phyloP scores from a whole-genome alignment of 2,113 vertebrate genomes.

The Sturnus vulgaris region DNA sequence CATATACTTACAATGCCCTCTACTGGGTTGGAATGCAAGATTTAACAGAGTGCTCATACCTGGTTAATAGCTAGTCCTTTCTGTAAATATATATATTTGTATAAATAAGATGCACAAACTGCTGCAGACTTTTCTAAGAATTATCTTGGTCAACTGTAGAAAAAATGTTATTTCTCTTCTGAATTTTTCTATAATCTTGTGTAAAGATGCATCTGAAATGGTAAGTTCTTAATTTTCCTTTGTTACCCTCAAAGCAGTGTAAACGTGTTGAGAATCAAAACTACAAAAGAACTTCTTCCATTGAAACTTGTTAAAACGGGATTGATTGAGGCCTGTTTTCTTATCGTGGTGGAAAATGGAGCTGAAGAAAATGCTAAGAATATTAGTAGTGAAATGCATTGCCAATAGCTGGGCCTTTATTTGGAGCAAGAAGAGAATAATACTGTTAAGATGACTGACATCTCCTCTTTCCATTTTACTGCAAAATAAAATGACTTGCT shows the following conservation, averaged over 20 bases:
- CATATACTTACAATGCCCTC: conserved; percentile 27
- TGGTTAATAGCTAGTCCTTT: background rate
- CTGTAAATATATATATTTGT: background rate
- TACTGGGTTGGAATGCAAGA: conserved; percentile 8
- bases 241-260: background rate
- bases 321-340: background rate
- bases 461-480: background rate
- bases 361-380: background rate
- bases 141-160: background rate
- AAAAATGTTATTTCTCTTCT: background rate
- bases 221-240: background rate
- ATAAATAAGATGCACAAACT: background rate
- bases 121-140: background rate
- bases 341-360: background rate
- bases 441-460: background rate
- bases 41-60: background rate
- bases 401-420: background rate
- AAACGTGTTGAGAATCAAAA: background rate
- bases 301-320: background rate
- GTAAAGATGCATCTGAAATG: background rate
- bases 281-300: background rate
- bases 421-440: background rate
- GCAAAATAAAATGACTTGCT: background rate
- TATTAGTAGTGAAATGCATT: background rate
- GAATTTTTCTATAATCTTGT: background rate